phyloP scores from a whole-genome alignment of 2,797 vertebrate genomes.

The Chiroxiphia lanceolata region DNA sequence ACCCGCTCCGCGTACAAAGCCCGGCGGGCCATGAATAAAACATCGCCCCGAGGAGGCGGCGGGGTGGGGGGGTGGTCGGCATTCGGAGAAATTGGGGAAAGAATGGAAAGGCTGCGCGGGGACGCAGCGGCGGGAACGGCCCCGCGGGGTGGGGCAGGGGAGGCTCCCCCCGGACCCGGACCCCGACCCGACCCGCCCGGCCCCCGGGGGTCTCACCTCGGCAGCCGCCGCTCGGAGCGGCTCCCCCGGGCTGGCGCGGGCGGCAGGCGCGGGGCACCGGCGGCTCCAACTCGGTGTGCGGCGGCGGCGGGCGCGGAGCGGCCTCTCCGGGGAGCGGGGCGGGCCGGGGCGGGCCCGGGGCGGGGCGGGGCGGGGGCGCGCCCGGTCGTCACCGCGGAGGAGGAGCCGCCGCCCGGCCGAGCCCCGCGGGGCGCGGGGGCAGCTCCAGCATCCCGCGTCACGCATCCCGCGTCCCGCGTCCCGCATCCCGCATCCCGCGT shows the following conservation, averaged over 20 bases:
- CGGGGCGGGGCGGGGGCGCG: not conserved
- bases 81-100: not conserved
- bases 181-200: not conserved
- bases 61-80: not conserved
- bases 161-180: not conserved
- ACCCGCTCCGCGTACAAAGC: slow-evolving; percentile 23
- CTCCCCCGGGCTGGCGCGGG: not conserved
- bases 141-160: not conserved
- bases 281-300: not conserved
- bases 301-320: slow-evolving; percentile 18
- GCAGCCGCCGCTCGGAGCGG: not conserved
- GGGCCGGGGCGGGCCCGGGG: not conserved
- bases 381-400: not conserved
- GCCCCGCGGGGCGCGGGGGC: not conserved
- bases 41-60: not conserved
- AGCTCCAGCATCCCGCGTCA: no score
- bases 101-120: not conserved
- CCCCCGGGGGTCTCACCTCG: slow-evolving; percentile 47
- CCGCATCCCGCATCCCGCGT: no score
- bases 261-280: not conserved
- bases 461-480: no score
- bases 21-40: slow-evolving; percentile 42
- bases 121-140: not conserved
- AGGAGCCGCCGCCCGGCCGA: not conserved
- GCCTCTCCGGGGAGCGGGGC: slow-evolving; percentile 45